phyloP scores from a whole-genome alignment of 2,797 vertebrate species.

The Catharus ustulatus region DNA sequence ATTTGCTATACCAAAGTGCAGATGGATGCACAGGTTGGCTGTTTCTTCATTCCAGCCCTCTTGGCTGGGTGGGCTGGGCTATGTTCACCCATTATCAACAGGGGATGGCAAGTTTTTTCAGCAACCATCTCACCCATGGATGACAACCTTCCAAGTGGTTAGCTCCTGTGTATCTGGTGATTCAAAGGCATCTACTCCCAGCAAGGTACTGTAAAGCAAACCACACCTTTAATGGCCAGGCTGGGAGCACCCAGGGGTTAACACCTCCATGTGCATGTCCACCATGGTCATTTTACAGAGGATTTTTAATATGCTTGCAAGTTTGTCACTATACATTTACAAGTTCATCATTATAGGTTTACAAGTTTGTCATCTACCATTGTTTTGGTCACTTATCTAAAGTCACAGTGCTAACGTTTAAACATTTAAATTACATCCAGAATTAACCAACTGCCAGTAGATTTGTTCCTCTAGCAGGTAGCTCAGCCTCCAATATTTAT shows the following conservation, averaged over 20 bases:
- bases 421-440: background rate
- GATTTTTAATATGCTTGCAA: background rate
- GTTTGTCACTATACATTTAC: background rate
- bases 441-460: background rate
- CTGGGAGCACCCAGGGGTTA: accelerated
- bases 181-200: background rate
- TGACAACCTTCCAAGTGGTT: background rate
- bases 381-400: background rate
- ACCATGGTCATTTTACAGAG: background rate
- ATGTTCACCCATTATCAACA: background rate
- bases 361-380: background rate
- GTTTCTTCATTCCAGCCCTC: background rate
- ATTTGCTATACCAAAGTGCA: background rate
- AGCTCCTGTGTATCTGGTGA: background rate
- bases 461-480: background rate
- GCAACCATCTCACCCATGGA: background rate
- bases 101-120: accelerated
- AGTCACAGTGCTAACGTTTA: background rate
- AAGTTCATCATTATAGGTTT: background rate
- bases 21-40: background rate
- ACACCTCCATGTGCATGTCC: too few relatives aligned
- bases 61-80: background rate
- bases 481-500: background rate
- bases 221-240: background rate
- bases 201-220: background rate